A percentile compares a stretch with the other conserved stretches of the same genome.
Evolutionary conservation across 2,888 invertebrate species (phyloP).

Genomic region (Sinopyrophorus schimmeli): DNA sequence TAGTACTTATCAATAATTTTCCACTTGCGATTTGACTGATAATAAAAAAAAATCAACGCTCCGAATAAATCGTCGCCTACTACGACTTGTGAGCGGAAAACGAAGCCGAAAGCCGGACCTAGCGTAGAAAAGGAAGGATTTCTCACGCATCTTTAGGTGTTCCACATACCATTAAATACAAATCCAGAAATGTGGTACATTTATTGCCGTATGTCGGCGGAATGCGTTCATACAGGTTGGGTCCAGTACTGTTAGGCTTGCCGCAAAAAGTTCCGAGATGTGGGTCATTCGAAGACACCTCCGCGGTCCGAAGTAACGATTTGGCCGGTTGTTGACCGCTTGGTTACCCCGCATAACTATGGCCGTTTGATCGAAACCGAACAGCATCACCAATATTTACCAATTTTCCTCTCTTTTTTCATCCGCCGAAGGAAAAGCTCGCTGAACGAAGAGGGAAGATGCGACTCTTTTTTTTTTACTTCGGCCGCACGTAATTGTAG

Average conservation of each 20-base stretch:
- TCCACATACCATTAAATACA: constrained; percentile 26
- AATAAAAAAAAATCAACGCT: too few species aligned
- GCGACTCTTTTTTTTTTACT: constrained; percentile 6
- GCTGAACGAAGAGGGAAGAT: background rate
- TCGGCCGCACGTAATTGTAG: constrained; percentile 20
- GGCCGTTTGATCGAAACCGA: constrained; percentile 45
- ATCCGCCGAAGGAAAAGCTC: too few species aligned
- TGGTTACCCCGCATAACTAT: constrained; percentile 47
- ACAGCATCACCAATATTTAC: constrained; percentile 33
- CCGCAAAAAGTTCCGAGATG: constrained; percentile 45
- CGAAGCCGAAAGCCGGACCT: constrained; percentile 18
- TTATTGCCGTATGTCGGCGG: constrained; percentile 32
- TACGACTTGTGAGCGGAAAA: too few species aligned
- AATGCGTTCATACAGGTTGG: constrained; percentile 44
- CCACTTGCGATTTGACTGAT: too few species aligned
- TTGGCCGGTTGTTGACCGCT: constrained; percentile 54
- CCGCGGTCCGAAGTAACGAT: constrained; percentile 48
- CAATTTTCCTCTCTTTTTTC: constrained; percentile 23
- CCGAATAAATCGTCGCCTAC: too few species aligned
- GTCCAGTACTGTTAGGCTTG: constrained; percentile 49
- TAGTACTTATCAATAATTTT: too few species aligned
- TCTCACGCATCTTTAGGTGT: constrained; percentile 29
- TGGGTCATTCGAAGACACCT: constrained; percentile 49
- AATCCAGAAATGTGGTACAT: constrained; percentile 31
- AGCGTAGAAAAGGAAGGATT: constrained; percentile 15